phyloP scores from a whole-genome alignment of 2,888 invertebrate genomes.

The Dryobotodes eremita region DNA sequence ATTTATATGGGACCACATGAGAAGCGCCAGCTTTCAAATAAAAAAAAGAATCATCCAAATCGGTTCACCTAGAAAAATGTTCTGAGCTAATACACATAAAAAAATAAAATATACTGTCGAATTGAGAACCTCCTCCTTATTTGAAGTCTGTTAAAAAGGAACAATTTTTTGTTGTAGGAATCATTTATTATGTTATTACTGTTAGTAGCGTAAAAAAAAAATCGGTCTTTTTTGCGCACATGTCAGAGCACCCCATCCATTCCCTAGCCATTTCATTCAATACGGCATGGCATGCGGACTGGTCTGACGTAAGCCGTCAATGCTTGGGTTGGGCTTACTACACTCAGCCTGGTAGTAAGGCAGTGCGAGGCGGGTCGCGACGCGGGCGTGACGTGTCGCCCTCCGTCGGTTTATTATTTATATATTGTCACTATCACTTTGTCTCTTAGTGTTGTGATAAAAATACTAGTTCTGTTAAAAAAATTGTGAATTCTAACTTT shows the following conservation, averaged over 20 bases:
- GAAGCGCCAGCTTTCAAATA: no score
- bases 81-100: no score
- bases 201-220: not conserved
- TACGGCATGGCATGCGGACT: constrained; percentile 77
- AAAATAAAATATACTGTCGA: no score
- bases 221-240: constrained; percentile 41
- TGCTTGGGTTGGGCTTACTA: constrained; percentile 81
- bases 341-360: constrained; percentile 69
- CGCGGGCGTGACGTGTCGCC: constrained; percentile 76
- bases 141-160: no score
- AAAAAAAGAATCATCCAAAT: no score
- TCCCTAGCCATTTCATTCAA: constrained; percentile 83
- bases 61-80: no score
- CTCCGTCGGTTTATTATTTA: constrained; percentile 61
- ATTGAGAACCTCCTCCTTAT: no score
- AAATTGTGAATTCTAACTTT: constrained; percentile 63
- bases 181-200: not conserved
- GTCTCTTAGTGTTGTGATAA: constrained; percentile 68
- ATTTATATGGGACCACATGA: no score
- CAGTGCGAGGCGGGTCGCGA: constrained; percentile 84
- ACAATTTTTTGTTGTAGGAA: not conserved
- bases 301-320: constrained; percentile 86
- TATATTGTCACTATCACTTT: constrained; percentile 65
- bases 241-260: constrained; percentile 64
- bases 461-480: constrained; percentile 43